Evolutionary conservation across 1,140 invertebrate genomes (phyloP).

Genomic region (Acyrthosiphon pisum): DNA sequence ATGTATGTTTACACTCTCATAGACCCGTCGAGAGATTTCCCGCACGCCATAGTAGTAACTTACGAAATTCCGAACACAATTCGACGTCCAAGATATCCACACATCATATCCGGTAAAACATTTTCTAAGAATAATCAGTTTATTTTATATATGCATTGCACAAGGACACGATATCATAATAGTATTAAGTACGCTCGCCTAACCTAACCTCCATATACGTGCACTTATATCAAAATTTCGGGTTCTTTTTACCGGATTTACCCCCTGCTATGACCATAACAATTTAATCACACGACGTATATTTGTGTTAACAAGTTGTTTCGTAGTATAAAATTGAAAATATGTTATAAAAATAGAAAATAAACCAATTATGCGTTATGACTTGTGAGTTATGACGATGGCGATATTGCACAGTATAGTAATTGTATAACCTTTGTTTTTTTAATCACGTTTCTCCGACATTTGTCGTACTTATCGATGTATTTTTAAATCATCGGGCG

Average conservation of each 20-base stretch:
- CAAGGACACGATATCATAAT: not conserved
- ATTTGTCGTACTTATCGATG: not conserved
- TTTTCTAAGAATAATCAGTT: not conserved
- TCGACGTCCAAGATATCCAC: not conserved
- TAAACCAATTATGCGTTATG: not conserved
- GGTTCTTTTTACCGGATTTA: no score
- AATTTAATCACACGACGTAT: not conserved
- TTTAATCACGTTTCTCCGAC: not conserved
- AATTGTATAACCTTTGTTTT: not conserved
- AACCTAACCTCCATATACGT: not conserved
- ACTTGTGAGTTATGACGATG: not conserved
- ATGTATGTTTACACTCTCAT: not conserved
- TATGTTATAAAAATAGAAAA: conserved; percentile 1
- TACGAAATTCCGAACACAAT: not conserved
- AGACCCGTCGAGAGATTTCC: not conserved
- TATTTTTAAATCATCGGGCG: not conserved
- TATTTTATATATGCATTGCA: not conserved
- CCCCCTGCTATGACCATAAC: not conserved
- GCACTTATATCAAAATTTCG: not conserved
- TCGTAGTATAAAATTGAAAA: not conserved
- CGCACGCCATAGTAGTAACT: not conserved
- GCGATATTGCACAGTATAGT: not conserved
- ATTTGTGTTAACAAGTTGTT: not conserved
- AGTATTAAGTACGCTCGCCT: not conserved
- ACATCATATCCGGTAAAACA: not conserved